A percentile compares a stretch with the other conserved stretches of the same genome.
Conservation (phyloP, 2,113 vertebrate species). For the Microtus oregoni region DNA sequence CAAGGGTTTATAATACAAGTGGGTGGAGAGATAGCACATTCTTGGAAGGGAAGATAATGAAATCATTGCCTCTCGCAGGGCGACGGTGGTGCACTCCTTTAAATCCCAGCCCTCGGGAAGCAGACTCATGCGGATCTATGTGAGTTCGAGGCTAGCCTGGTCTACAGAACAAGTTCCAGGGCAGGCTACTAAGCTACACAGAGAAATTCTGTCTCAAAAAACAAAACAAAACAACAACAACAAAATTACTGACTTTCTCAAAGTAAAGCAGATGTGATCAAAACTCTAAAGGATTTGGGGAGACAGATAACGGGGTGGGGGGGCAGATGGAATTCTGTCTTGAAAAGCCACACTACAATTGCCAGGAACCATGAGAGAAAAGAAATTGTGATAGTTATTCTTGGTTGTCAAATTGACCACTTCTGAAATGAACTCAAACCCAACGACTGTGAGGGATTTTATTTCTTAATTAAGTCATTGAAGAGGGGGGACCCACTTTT, state of each 20-base stretch:
- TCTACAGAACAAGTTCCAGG: no score
- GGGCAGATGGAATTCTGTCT: background rate
- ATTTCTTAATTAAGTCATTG: background rate
- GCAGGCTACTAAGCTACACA: no score
- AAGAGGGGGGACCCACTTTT: background rate
- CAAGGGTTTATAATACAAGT: background rate
- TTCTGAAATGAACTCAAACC: background rate
- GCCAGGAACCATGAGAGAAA: background rate
- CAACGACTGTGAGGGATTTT: background rate
- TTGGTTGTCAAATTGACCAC: background rate
- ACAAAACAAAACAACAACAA: no score
- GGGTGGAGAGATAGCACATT: background rate
- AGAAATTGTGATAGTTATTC: background rate
- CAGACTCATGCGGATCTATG: no score
- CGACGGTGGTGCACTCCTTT: no score
- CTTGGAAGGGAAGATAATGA: background rate
- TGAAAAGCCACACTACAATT: background rate
- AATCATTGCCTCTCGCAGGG: background rate
- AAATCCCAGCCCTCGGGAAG: no score
- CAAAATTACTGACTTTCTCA: no score
- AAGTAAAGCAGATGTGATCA: conserved; percentile 2
- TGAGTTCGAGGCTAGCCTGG: no score
- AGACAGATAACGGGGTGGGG: background rate
- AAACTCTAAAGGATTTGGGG: background rate
- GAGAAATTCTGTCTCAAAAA: no score